These are phyloP conservation scores for Turritopsis dohrnii DNA, from an alignment of 30 jellyfish, hydroid and myxozoan species.

Conservation along the genomic window DNA sequence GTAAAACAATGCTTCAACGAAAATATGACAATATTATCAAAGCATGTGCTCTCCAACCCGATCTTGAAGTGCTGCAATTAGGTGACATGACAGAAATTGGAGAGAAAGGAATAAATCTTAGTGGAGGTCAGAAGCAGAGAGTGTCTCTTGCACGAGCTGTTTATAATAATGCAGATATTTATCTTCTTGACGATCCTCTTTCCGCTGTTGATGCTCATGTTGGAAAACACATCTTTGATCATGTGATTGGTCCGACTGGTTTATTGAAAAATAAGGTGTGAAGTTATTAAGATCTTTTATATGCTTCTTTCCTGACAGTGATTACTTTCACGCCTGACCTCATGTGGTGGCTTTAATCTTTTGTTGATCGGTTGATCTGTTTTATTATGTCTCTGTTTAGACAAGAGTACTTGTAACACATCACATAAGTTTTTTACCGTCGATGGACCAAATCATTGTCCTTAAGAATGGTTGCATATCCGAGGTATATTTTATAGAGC, in stretches of 20 bases:
- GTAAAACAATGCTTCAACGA: slow-evolving; percentile 35
- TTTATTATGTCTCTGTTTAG: slow-evolving; percentile 27
- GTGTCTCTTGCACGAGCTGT: slow-evolving; percentile 96
- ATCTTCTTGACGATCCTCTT: slow-evolving; percentile 90
- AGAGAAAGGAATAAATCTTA: slow-evolving; percentile 96
- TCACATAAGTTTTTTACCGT: slow-evolving; percentile 56
- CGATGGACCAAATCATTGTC: slow-evolving; percentile 76
- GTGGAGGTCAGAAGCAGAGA: slow-evolving; percentile 99
- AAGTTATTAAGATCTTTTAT: neutral
- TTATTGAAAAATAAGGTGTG: slow-evolving; percentile 67
- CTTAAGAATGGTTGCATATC: slow-evolving; percentile 66
- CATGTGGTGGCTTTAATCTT: no score
- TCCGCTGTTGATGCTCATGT: slow-evolving; percentile 98
- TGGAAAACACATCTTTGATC: slow-evolving; percentile 81
- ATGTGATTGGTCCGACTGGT: slow-evolving; percentile 88
- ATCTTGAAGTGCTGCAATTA: slow-evolving; percentile 60
- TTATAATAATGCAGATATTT: slow-evolving; percentile 80
- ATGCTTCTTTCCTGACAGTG: neutral
- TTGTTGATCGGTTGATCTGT: neutral
- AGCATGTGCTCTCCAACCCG: slow-evolving; percentile 88
- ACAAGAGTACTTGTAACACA: slow-evolving; percentile 93
- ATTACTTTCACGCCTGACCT: no score
- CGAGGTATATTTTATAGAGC: slow-evolving; percentile 58
- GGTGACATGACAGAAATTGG: slow-evolving; percentile 98
- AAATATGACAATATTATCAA: slow-evolving; percentile 61